Evolutionary conservation across 2,888 invertebrate genomes (phyloP).

Genomic region (Hypsopygia costalis): DNA sequence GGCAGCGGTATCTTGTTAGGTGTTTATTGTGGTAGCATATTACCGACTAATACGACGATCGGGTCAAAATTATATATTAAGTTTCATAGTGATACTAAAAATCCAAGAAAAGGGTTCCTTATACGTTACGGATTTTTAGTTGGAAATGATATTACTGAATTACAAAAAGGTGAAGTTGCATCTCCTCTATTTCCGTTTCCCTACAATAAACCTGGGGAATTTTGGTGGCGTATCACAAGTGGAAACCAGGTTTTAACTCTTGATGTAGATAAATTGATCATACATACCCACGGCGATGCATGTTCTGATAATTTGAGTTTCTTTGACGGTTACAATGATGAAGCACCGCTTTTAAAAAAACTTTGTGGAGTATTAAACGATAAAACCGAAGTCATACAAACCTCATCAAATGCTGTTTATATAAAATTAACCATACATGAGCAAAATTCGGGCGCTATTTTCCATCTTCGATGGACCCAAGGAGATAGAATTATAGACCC

Average conservation of each 20-base stretch:
- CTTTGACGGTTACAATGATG: conserved; percentile 87
- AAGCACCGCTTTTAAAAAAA: conserved; percentile 77
- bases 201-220: conserved; percentile 62
- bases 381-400: conserved; percentile 41
- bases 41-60: conserved; percentile 82
- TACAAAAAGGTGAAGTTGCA: conserved; percentile 83
- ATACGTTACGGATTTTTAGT: conserved; percentile 85
- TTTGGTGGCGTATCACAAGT: conserved; percentile 84
- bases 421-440: conserved; percentile 73
- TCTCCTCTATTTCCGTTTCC: conserved; percentile 88
- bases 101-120: conserved; percentile 86
- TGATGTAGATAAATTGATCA: conserved; percentile 43
- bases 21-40: conserved; percentile 85
- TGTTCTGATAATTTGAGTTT: conserved; percentile 68
- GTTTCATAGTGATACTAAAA: conserved; percentile 84
- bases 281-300: conserved; percentile 38
- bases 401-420: conserved; percentile 83
- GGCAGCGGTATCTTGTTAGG: conserved; percentile 83
- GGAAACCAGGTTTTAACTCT: conserved; percentile 37
- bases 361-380: conserved; percentile 72
- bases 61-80: conserved; percentile 85
- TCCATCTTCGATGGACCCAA: conserved; percentile 50
- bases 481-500: conserved; percentile 15
- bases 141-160: conserved; percentile 85
- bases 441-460: conserved; percentile 62